These are phyloP conservation scores for Agraylea sexmaculata DNA, from an alignment of 1,140 invertebrate genomes.

Conservation along the genomic window DNA sequence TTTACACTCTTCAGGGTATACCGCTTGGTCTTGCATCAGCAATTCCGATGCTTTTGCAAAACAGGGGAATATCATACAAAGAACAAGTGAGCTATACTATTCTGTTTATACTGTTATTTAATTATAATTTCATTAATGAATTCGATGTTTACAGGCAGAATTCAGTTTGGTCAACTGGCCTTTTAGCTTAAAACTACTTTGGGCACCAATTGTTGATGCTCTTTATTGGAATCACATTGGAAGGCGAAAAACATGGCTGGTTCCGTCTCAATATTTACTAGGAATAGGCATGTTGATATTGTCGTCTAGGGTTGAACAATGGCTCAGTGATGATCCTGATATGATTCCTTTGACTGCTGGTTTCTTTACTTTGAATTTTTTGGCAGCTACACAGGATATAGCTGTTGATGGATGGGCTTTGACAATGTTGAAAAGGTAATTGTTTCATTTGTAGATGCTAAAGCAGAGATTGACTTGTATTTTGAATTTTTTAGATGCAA, in stretches of 20 bases:
- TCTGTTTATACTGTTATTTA: slow-evolving; percentile 1
- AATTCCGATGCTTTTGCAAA: slow-evolving; percentile 91
- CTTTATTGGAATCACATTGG: slow-evolving; percentile 75
- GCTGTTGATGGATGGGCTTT: slow-evolving; percentile 99
- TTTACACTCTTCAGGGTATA: slow-evolving; percentile 93
- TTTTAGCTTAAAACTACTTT: slow-evolving; percentile 92
- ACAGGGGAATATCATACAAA: slow-evolving; percentile 78
- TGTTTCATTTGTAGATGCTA: no score
- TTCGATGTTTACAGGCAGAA: slow-evolving; percentile 60
- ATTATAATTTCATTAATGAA: slow-evolving; percentile 4
- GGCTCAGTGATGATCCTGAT: slow-evolving; percentile 69
- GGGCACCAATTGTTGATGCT: slow-evolving; percentile 97
- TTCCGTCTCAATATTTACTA: slow-evolving; percentile 78
- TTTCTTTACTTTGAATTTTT: slow-evolving; percentile 89
- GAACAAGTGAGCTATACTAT: slow-evolving; percentile 40
- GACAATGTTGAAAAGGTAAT: slow-evolving; percentile 88
- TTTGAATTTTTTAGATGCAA: slow-evolving; percentile 54
- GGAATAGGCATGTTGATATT: slow-evolving; percentile 77
- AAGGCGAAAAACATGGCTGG: slow-evolving; percentile 92
- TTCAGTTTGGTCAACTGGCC: slow-evolving; percentile 99
- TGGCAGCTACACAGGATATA: slow-evolving; percentile 98
- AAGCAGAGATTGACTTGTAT: no score
- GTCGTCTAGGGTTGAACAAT: slow-evolving; percentile 58
- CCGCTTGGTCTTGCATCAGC: slow-evolving; percentile 86
- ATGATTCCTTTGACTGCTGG: slow-evolving; percentile 70